Percentiles rank a stretch among this genome's conserved stretches.
Conservation (phyloP, 53 echinoderm and acorn worm genomes). For the Arbacia lixula region DNA sequence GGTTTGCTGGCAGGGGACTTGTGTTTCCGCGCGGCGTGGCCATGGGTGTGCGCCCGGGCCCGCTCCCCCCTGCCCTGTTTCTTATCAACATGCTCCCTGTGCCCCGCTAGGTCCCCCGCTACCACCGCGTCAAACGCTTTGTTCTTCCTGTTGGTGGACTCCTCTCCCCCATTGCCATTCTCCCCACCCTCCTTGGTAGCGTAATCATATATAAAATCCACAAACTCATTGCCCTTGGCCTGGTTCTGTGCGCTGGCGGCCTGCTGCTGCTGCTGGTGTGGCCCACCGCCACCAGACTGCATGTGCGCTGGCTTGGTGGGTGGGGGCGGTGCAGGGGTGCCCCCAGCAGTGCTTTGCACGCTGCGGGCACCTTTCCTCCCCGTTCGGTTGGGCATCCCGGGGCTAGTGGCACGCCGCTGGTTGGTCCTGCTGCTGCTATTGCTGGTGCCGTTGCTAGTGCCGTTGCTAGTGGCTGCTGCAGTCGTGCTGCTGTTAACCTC, state of each 20-base stretch:
- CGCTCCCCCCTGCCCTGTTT: constrained; percentile 75
- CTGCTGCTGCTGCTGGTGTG: constrained; percentile 48
- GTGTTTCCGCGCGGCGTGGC: constrained; percentile 81
- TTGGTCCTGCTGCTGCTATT: constrained; percentile 65
- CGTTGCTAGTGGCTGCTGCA: constrained; percentile 6
- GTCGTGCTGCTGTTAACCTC: constrained; percentile 28
- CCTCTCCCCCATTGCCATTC: constrained; percentile 36
- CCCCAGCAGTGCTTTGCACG: constrained; percentile 73
- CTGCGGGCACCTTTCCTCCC: constrained; percentile 71
- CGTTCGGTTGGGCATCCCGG: constrained; percentile 79
- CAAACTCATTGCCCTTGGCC: constrained; percentile 76
- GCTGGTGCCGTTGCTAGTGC: constrained; percentile 28
- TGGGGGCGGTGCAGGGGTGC: constrained; percentile 51
- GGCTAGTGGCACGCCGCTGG: constrained; percentile 88
- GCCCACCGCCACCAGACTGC: constrained; percentile 45
- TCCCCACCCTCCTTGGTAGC: constrained; percentile 83
- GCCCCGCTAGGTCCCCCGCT: constrained; percentile 54
- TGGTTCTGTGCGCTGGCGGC: constrained; percentile 29
- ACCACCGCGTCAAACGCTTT: constrained; percentile 43
- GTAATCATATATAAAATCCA: constrained; percentile 93
- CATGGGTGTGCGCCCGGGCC: constrained; percentile 91
- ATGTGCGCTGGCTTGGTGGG: constrained; percentile 48
- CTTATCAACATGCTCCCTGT: constrained; percentile 64
- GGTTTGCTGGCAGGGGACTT: constrained; percentile 75
- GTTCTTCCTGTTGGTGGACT: constrained; percentile 51